Percentiles rank a stretch among this genome's conserved stretches.
phyloP scores from a whole-genome alignment of 2,113 vertebrate genomes.

The Sceloporus tristichus region DNA sequence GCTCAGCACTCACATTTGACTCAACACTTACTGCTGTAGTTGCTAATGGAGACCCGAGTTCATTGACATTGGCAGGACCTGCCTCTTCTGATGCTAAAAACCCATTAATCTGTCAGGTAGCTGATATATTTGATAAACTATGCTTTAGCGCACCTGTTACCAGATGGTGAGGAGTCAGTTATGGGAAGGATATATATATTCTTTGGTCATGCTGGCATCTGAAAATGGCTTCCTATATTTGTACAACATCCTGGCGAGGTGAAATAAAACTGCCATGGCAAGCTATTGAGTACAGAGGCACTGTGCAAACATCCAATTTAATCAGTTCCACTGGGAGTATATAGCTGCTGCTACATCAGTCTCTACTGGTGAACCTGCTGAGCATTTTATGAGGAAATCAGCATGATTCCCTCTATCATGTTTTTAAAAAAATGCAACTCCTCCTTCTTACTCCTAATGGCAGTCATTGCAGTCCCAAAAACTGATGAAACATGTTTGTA shows the following conservation, averaged over 20 bases:
- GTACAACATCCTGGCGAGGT: conserved; percentile 23
- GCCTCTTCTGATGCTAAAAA: not conserved
- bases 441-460: conserved; percentile 26
- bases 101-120: not conserved
- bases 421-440: conserved; percentile 25
- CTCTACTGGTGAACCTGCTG: conserved; percentile 43
- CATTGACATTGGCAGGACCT: not conserved
- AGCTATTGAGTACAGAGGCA: conserved; percentile 37
- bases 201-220: not conserved
- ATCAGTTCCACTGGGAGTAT: conserved; percentile 26
- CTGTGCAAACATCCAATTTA: conserved; percentile 42
- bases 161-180: not conserved
- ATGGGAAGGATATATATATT: not conserved
- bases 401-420: conserved; percentile 12
- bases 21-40: not conserved
- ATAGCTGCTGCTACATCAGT: conserved; percentile 20
- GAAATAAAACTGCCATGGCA: conserved; percentile 36
- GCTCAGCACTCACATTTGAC: conserved; percentile 9
- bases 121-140: conserved; percentile 11
- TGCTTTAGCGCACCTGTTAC: not conserved
- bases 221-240: conserved; percentile 43
- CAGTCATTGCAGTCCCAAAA: conserved; percentile 8
- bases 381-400: conserved; percentile 52
- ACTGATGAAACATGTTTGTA: conserved; percentile 20
- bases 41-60: not conserved